phyloP scores from a whole-genome alignment of 2,888 invertebrate species.

The Lutraria lutraria region DNA sequence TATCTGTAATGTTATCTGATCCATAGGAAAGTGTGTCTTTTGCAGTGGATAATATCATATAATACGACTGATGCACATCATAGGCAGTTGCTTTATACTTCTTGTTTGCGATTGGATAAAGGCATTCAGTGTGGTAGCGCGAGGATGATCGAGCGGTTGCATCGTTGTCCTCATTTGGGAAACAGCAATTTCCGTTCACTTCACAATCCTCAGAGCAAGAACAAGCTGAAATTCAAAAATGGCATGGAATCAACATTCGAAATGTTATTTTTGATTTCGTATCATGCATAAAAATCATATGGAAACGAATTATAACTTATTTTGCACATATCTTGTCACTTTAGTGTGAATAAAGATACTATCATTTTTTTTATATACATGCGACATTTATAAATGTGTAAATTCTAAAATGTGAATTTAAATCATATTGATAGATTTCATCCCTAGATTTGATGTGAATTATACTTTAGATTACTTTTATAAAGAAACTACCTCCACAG shows the following conservation, averaged over 20 bases:
- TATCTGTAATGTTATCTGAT: too few species aligned
- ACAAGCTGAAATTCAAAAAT: slow-evolving; percentile 25
- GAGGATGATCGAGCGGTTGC: neutral
- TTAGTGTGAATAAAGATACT: too few species aligned
- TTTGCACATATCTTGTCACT: too few species aligned
- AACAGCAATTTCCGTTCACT: neutral
- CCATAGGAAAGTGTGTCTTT: too few species aligned
- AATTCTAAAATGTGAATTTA: neutral
- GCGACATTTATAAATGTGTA: neutral
- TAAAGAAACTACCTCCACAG: neutral
- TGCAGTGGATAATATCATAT: neutral
- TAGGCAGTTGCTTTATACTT: neutral
- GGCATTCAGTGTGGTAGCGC: neutral
- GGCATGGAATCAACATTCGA: neutral
- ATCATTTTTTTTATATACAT: too few species aligned
- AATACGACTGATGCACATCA: neutral
- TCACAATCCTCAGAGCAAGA: slow-evolving; percentile 21
- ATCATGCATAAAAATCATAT: too few species aligned
- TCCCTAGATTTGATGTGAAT: neutral
- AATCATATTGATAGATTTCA: too few species aligned
- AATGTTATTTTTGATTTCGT: too few species aligned
- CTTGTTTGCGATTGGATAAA: neutral
- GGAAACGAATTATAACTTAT: too few species aligned
- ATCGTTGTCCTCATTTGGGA: too few species aligned
- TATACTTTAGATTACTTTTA: too few species aligned